Evolutionary conservation across 1,140 invertebrate species (phyloP).

Genomic region (Himalopsyche phryganea): DNA sequence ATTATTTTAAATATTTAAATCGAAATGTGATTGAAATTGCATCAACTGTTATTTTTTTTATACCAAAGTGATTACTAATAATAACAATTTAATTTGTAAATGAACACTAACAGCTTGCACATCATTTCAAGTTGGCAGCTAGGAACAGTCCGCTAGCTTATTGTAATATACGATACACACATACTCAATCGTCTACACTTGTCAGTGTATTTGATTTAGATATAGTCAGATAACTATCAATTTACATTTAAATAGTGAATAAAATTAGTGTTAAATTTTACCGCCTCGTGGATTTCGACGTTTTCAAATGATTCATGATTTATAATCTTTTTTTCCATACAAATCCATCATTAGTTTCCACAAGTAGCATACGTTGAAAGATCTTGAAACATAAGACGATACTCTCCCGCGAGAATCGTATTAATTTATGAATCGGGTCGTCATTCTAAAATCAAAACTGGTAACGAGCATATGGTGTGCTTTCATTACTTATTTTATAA

Average conservation of each 20-base stretch:
- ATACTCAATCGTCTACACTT: conserved; percentile 23
- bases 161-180: conserved; percentile 26
- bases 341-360: no score
- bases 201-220: conserved; percentile 30
- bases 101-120: conserved; percentile 26
- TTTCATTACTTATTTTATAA: conserved; percentile 8
- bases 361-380: no score
- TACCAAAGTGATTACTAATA: conserved; percentile 36
- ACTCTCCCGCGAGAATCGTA: no score
- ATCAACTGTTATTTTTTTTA: conserved; percentile 35
- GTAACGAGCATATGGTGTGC: no score
- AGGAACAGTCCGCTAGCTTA: conserved; percentile 28
- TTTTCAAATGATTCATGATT: not conserved
- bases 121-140: conserved; percentile 29
- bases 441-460: no score
- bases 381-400: no score
- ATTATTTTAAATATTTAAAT: conserved; percentile 12
- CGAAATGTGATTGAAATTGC: conserved; percentile 28
- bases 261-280: conserved; percentile 13
- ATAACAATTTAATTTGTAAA: conserved; percentile 34
- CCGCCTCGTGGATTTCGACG: not conserved
- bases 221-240: conserved; percentile 22
- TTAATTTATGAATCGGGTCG: no score
- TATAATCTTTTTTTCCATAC: no score
- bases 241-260: conserved; percentile 4